Evolutionary conservation across 2,113 vertebrate genomes (phyloP).

Genomic region (Oxygymnocypris stewartii): DNA sequence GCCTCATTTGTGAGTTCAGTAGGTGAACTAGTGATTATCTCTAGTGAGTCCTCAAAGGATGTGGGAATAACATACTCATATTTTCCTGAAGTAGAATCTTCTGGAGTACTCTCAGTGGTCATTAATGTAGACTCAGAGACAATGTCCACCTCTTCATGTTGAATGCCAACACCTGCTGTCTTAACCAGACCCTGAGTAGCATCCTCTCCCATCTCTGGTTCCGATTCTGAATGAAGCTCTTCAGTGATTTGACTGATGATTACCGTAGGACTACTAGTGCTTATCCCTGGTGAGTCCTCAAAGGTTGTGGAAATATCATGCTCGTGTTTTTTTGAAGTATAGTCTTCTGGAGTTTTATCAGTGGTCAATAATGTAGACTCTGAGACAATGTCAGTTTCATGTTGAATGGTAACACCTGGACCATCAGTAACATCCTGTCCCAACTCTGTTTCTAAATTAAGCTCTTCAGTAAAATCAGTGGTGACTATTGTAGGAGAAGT

Average conservation of each 20-base stretch:
- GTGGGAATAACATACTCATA: constrained; percentile 13
- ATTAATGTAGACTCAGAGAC: constrained; percentile 30
- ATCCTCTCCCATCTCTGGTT: not conserved
- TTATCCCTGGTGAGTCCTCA: constrained; percentile 2
- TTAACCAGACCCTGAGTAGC: not conserved
- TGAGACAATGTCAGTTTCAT: not conserved
- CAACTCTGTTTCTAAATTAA: not conserved
- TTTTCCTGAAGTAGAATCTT: not conserved
- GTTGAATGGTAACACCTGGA: not conserved
- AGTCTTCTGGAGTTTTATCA: not conserved
- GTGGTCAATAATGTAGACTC: constrained; percentile 2
- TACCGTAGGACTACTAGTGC: not conserved
- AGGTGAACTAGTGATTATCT: not conserved
- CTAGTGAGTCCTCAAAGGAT: constrained; percentile 17
- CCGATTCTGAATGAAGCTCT: not conserved
- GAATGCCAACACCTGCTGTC: not conserved
- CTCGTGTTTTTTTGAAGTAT: not conserved
- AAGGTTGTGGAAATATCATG: constrained; percentile 20
- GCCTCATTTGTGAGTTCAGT: not conserved
- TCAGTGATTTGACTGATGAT: constrained; percentile 5
- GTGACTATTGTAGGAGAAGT: not conserved
- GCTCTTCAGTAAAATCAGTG: not conserved
- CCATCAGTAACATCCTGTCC: not conserved
- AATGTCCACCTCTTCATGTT: not conserved
- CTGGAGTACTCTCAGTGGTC: not conserved